A percentile compares a stretch with the other conserved stretches of the same genome.
Conservation (phyloP, 2,888 invertebrate genomes). For the Allygus modestus region DNA sequence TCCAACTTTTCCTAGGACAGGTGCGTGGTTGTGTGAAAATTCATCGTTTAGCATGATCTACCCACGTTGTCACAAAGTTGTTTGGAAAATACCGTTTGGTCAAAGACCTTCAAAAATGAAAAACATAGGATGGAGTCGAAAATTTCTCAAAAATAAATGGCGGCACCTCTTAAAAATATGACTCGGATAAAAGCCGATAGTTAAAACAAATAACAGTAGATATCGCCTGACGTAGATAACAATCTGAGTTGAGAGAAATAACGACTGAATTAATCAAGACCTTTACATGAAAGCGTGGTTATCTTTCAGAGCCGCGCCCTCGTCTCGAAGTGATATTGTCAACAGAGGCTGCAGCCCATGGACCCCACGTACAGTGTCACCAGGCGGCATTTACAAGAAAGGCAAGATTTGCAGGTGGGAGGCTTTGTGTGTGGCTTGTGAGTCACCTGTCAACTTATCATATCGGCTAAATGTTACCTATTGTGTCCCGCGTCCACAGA, state of each 20-base stretch:
- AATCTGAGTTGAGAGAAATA: background rate
- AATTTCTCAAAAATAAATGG: no score
- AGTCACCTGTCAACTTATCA: constrained; percentile 21
- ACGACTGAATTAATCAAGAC: background rate
- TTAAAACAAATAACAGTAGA: no score
- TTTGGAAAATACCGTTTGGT: no score
- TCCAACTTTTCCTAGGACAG: no score
- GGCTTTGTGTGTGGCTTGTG: background rate
- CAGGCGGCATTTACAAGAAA: constrained; percentile 18
- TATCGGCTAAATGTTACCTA: background rate
- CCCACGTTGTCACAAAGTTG: no score
- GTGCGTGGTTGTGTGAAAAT: no score
- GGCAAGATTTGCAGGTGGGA: background rate
- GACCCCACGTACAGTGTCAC: background rate
- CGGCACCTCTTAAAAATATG: no score
- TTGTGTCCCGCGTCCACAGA: background rate
- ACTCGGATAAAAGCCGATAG: no score
- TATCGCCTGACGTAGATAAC: background rate
- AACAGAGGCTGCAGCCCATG: background rate
- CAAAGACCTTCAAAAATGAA: no score
- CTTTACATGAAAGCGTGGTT: background rate
- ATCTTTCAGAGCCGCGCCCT: constrained; percentile 1
- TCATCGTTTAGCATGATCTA: no score
- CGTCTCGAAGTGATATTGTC: background rate
- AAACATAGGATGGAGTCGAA: no score